Evolutionary conservation across 2,797 vertebrate genomes (phyloP).

Genomic region (Channallabes apus): DNA sequence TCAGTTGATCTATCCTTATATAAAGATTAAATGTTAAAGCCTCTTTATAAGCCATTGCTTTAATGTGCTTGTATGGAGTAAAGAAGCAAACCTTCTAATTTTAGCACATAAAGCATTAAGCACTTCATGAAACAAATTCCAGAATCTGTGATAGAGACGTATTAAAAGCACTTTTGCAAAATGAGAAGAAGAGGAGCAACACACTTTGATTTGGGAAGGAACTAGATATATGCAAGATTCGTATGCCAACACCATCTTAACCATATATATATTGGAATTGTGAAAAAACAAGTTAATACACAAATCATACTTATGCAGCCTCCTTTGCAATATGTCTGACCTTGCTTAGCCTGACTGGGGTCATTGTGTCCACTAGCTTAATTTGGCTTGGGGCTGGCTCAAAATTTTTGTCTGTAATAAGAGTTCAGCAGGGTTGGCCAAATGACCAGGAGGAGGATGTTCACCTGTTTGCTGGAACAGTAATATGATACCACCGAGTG

Average conservation of each 20-base stretch:
- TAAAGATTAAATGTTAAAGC: neutral
- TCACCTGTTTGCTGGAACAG: conserved; percentile 43
- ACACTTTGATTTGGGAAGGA: neutral
- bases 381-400: conserved; percentile 46
- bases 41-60: conserved; percentile 6
- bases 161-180: neutral
- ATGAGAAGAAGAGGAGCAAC: neutral
- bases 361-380: conserved; percentile 48
- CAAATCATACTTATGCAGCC: conserved; percentile 4
- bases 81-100: neutral
- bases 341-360: conserved; percentile 34
- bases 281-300: neutral
- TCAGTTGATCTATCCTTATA: neutral
- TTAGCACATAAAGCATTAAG: neutral
- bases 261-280: neutral
- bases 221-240: neutral
- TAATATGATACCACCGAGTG: conserved; percentile 42
- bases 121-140: neutral
- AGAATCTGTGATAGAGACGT: neutral
- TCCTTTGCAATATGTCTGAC: conserved; percentile 10
- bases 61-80: neutral
- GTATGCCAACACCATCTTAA: neutral
- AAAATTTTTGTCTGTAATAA: conserved; percentile 46
- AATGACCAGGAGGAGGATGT: conserved; percentile 43
- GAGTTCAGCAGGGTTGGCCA: conserved; percentile 51